Evolutionary conservation across 2,888 invertebrate species (phyloP).

Genomic region (Lithophane ornitopus): DNA sequence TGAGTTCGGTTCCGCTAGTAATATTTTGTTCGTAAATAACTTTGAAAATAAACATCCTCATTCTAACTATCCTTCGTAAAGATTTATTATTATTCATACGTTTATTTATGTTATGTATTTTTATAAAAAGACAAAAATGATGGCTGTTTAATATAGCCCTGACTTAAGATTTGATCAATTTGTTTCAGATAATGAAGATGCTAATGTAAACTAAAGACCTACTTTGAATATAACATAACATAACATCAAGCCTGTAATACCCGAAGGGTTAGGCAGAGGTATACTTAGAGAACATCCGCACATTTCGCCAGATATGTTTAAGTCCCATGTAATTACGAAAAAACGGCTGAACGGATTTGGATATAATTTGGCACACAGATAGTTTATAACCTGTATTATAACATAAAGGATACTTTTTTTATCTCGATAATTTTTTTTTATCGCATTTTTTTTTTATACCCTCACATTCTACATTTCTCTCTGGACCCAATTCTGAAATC

Average conservation of each 20-base stretch:
- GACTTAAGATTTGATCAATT: conserved; percentile 27
- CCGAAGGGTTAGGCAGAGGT: neutral
- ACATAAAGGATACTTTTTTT: neutral
- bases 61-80: conserved; percentile 26
- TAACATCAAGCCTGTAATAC: neutral
- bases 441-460: neutral
- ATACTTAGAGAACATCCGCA: neutral
- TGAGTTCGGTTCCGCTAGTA: conserved; percentile 27
- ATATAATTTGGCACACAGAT: neutral
- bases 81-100: conserved; percentile 38
- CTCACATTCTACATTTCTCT: neutral
- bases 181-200: neutral
- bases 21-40: conserved; percentile 51
- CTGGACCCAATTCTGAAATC: neutral
- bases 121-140: conserved; percentile 20
- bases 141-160: conserved; percentile 11
- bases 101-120: conserved; percentile 29
- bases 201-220: neutral
- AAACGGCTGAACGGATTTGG: neutral
- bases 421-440: neutral
- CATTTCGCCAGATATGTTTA: neutral
- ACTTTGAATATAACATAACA: neutral
- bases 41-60: conserved; percentile 56
- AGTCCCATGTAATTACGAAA: neutral
- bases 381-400: neutral